Evolutionary conservation across 2,888 invertebrate genomes (phyloP), one percentile per base, ranked within the genome.

Genomic region (Chymomyza caudatula): DNA sequence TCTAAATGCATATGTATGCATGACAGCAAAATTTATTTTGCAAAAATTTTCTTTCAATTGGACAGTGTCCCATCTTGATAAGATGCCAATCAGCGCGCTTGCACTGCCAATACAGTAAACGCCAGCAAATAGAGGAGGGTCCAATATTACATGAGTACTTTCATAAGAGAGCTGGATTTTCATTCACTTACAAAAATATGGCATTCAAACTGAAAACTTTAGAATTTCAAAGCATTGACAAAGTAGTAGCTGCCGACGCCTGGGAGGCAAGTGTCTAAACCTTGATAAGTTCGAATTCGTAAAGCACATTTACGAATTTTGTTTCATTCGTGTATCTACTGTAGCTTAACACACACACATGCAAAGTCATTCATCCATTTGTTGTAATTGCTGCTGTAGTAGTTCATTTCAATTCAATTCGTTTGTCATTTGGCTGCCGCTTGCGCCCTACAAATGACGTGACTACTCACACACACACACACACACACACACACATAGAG

Each of bases 41-140:
- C 83, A 85, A 86, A 77, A 71, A 85, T 85, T 75, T 85, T 87
- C 80, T 84, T 83, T 88, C 85, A 88, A 89, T 88, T 90, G 89
- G 89, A 88, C 89, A 87, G 74, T 84, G 87, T 84, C 90, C 89
- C 86, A 90, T 90, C 89, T 82, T 82, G 89, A 90, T 90, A 89
- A 90, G 89, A 87, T 87, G 88, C 81, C 87, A 89, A 89, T 90
- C 89, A 87, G 86, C 77, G 73, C 75, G 73, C 78, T 76, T 80
- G 72, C 74, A 72, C 71, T 74, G 72, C 71, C 61, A 64, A 22
- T 69, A 56, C 29, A 37, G 29, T 37, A 11, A 37, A 11, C 29
- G 11, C 29, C 11, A 8, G 2, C 29, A 11, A 0, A 37, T 11
- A 11, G 29, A 1, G 1, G 29, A 37, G 11, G 29, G 8, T 13